Evolutionary conservation across 30 jellyfish, hydroid and myxozoan species (phyloP).

Genomic region (Kudoa iwatai): DNA sequence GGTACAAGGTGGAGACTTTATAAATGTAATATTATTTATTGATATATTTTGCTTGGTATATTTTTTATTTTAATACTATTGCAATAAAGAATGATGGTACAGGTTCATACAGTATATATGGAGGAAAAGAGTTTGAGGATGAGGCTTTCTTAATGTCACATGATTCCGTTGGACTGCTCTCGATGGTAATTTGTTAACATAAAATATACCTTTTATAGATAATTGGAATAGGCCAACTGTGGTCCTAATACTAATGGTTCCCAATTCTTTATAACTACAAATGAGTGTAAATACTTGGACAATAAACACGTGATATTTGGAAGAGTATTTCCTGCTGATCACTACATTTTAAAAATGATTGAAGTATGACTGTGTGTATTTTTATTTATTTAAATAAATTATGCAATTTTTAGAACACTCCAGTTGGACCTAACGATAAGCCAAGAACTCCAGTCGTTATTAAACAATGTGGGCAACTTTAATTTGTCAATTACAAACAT

Average conservation of each 20-base stretch:
- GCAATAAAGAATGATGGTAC: slow-evolving; percentile 68
- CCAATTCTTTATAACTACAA: slow-evolving; percentile 73
- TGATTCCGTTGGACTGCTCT: slow-evolving; percentile 32
- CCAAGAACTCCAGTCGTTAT: slow-evolving; percentile 51
- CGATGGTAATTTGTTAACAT: too few relatives aligned
- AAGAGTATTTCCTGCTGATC: slow-evolving; percentile 2
- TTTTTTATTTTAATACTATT: too few relatives aligned
- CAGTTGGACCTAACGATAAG: slow-evolving; percentile 62
- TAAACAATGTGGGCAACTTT: slow-evolving; percentile 94
- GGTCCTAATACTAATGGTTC: slow-evolving; percentile 90
- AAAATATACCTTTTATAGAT: too few relatives aligned
- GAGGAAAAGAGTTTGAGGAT: slow-evolving; percentile 43
- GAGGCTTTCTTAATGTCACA: slow-evolving; percentile 39
- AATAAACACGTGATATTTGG: slow-evolving; percentile 90
- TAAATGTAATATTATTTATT: too few relatives aligned
- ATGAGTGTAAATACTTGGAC: slow-evolving; percentile 62
- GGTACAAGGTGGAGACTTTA: slow-evolving; percentile 97
- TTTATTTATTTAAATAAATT: slow-evolving; percentile 58
- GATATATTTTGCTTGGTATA: too few relatives aligned
- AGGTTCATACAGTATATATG: slow-evolving; percentile 73
- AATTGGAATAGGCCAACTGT: too few relatives aligned
- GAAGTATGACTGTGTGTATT: slow-evolving; percentile 35
- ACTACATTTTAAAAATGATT: slow-evolving; percentile 22
- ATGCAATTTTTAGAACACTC: slow-evolving; percentile 21
- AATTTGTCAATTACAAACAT: too few relatives aligned